Percentiles rank a stretch among this genome's conserved stretches.
These are phyloP conservation scores for Pseudorhombus dupliciocellatus DNA, from an alignment of 2,113 vertebrate species.

Conservation along the genomic window DNA sequence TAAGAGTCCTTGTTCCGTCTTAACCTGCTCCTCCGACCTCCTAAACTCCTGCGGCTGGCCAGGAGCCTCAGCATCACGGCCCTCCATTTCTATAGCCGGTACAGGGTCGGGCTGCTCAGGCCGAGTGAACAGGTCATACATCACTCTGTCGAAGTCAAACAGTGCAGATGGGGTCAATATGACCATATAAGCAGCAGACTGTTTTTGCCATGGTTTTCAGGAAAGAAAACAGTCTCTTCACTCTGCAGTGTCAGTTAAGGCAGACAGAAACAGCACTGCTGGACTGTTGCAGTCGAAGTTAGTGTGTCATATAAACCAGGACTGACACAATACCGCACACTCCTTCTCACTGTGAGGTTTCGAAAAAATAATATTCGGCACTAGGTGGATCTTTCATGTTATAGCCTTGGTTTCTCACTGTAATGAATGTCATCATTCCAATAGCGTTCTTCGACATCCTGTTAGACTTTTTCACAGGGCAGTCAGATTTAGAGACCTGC, in stretches of 20 bases:
- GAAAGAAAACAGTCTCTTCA: background rate
- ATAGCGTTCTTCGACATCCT: constrained; percentile 36
- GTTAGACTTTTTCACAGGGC: constrained; percentile 22
- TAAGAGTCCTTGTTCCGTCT: constrained; percentile 18
- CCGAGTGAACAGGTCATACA: constrained; percentile 80
- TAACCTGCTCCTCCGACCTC: constrained; percentile 38
- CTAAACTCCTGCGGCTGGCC: constrained; percentile 48
- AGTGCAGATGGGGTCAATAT: constrained; percentile 43
- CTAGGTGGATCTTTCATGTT: constrained; percentile 38
- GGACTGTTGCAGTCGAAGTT: background rate
- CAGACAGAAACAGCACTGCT: constrained; percentile 2
- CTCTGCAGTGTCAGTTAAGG: background rate
- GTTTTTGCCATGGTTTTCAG: constrained; percentile 28
- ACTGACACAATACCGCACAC: constrained; percentile 20
- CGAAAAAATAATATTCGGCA: constrained; percentile 42
- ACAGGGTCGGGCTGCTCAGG: constrained; percentile 69
- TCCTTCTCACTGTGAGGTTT: constrained; percentile 29
- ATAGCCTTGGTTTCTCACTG: constrained; percentile 21
- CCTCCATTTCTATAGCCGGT: constrained; percentile 54
- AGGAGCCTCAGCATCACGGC: constrained; percentile 35
- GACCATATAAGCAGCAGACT: constrained; percentile 29
- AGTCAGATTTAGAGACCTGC: constrained; percentile 31
- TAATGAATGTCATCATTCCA: constrained; percentile 22
- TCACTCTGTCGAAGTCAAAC: constrained; percentile 65
- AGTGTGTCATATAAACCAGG: constrained; percentile 22